Evolutionary conservation across 2,888 invertebrate species (phyloP).

Genomic region (Drosophila tanythrix): DNA sequence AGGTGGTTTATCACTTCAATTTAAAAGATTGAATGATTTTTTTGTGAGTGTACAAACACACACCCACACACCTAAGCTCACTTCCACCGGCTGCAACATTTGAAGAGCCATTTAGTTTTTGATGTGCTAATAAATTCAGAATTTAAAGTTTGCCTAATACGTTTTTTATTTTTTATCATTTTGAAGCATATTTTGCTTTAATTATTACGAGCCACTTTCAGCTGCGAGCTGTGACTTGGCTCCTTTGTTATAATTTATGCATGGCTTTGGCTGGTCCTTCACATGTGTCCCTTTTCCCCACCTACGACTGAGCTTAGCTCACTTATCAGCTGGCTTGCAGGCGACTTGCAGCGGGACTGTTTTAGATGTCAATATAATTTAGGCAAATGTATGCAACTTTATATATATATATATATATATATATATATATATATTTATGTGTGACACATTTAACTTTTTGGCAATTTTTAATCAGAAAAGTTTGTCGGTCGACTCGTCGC

Average conservation of each 20-base stretch:
- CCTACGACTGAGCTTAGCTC: slow-evolving; percentile 49
- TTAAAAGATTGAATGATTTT: too few relatives aligned
- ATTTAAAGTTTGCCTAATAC: slow-evolving; percentile 31
- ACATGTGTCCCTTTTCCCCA: slow-evolving; percentile 25
- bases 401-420: background rate
- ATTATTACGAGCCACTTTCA: slow-evolving; percentile 49
- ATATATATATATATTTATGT: slow-evolving; percentile 4
- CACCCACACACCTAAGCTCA: background rate
- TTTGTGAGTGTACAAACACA: too few relatives aligned
- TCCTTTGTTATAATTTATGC: slow-evolving; percentile 71
- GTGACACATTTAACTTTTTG: slow-evolving; percentile 62
- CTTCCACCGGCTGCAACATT: background rate
- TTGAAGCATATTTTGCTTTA: slow-evolving; percentile 56
- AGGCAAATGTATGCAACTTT: slow-evolving; percentile 74
- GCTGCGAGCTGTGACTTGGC: slow-evolving; percentile 12
- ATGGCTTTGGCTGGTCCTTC: slow-evolving; percentile 54
- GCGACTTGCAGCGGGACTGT: slow-evolving; percentile 60
- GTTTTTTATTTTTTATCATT: background rate
- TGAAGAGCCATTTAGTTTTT: slow-evolving; percentile 18
- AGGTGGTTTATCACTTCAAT: background rate
- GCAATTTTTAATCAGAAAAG: slow-evolving; percentile 76
- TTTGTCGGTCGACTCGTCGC: slow-evolving; percentile 30
- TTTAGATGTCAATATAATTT: slow-evolving; percentile 75
- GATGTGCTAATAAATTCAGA: slow-evolving; percentile 42
- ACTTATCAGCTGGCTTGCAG: slow-evolving; percentile 76